Conservation (phyloP, 1,140 invertebrate species). For the Cherax destructor region DNA sequence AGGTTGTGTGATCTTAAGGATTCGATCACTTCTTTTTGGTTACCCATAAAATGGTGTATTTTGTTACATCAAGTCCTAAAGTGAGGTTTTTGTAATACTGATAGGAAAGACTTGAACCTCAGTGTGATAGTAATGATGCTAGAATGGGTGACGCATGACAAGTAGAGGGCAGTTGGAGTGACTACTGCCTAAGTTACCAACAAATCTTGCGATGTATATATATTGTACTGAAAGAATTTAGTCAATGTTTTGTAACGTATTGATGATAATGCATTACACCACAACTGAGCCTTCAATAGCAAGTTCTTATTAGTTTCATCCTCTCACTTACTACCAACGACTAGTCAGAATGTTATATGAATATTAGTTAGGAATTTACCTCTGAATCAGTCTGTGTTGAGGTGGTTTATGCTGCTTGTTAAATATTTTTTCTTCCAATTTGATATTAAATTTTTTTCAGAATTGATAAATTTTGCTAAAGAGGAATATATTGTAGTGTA, state of each 20-base stretch:
- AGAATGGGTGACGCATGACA: neutral
- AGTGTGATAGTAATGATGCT: neutral
- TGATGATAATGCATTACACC: neutral
- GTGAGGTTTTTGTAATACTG: conserved; percentile 3
- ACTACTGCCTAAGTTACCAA: conserved; percentile 8
- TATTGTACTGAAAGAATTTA: neutral
- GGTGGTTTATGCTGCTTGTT: neutral
- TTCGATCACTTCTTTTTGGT: conserved; percentile 3
- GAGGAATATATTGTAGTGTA: neutral
- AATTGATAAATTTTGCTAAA: no score
- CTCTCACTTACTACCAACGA: neutral
- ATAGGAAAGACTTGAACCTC: neutral
- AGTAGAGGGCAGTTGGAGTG: neutral
- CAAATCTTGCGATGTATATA: conserved; percentile 24
- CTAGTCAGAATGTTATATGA: conserved; percentile 1
- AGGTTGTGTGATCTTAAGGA: neutral
- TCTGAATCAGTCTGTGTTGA: neutral
- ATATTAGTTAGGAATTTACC: neutral
- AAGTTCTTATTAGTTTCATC: neutral
- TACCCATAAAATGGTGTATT: conserved; percentile 12
- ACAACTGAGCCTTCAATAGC: neutral
- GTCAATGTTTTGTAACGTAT: neutral
- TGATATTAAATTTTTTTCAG: no score
- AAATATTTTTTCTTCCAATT: neutral
- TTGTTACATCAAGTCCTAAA: neutral